Base-by-base conservation (phyloP, 2,797 vertebrate species). In the Saguinus oedipus region DNA sequence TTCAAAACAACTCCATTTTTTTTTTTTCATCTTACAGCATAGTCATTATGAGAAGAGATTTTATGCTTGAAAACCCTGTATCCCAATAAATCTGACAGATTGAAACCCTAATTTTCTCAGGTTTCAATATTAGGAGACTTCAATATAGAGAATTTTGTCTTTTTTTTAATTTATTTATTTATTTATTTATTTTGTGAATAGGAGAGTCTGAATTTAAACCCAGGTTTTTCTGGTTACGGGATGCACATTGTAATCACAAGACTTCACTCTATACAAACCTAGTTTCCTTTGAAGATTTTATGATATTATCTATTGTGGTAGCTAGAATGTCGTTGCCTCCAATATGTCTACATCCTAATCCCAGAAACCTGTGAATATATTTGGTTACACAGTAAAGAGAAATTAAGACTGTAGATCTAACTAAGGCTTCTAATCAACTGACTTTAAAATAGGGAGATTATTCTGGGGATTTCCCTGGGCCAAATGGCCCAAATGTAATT, bases 391-490 rank as follows among this genome's bases (percentile, higher is more conserved):
- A 46, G 33, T 46, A 76, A 93, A 55, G 13, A 44, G 17, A 7
- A 17, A 72, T 89, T 83, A 94, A 57, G 42, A 70, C 75, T 46
- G 5, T 27, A 42, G 4, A 33, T 55, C 36, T 7, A 92, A 91
- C 94, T 87, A 76, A 39, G 26, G 46, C 85, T 55, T 11, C 13
- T 59, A 88, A 85, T 79, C 36, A 95, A 19, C 26, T 76, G 36
- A 91, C 10, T 17, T 94, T 83, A 83, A 94, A 91, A 30, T 57
- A 64, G 7, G 4, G 24, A 88, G 7, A 84, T 95, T 96, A 64
- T 90, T 72, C n/a, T 80, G n/a, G 15, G 83, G 53, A 39, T 59
- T 48, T 75, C 42, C 9, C 0, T 82, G 30, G 15, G 1, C 5
- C 22, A 76, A 92, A 0, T 82, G 30, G 15, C 1, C 5, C 22